Conservation (phyloP, 2,888 invertebrate species). For the Tanaodytes sp. region DNA sequence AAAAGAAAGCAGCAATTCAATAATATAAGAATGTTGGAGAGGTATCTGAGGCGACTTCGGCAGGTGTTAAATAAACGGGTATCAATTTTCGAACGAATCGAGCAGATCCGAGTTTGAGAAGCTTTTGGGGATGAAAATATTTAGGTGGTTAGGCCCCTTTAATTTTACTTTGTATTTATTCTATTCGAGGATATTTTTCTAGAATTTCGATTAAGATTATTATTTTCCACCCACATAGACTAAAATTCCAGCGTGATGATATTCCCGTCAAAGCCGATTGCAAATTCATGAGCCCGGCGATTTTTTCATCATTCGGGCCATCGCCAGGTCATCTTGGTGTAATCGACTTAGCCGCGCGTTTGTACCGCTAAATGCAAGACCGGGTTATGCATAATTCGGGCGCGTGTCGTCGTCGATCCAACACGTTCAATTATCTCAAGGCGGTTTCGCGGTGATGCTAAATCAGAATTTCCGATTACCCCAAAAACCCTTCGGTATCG, state of each 20-base stretch:
- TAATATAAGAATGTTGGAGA: too few species aligned
- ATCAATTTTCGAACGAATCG: conserved; percentile 40
- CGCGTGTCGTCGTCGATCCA: conserved; percentile 23
- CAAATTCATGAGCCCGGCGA: conserved; percentile 16
- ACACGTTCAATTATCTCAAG: conserved; percentile 37
- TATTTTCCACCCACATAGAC: too few species aligned
- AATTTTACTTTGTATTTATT: too few species aligned
- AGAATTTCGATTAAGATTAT: too few species aligned
- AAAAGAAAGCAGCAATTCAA: conserved; percentile 14
- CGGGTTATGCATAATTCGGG: conserved; percentile 28
- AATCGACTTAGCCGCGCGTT: conserved; percentile 12
- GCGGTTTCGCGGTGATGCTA: conserved; percentile 17
- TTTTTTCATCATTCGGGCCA: conserved; percentile 9
- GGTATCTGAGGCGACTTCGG: conserved; percentile 10
- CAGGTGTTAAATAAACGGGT: conserved; percentile 25
- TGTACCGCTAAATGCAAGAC: conserved; percentile 22
- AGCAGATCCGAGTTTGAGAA: conserved; percentile 16
- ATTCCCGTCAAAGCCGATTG: neutral
- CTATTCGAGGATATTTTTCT: too few species aligned
- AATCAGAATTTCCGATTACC: conserved; percentile 30
- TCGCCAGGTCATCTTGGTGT: neutral
- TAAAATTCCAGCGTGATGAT: too few species aligned
- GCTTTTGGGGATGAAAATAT: too few species aligned
- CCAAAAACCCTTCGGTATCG: too few species aligned
- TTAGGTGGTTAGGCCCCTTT: too few species aligned